Evolutionary conservation across 2,797 vertebrate species (phyloP).

Genomic region (Bucorvus abyssinicus): DNA sequence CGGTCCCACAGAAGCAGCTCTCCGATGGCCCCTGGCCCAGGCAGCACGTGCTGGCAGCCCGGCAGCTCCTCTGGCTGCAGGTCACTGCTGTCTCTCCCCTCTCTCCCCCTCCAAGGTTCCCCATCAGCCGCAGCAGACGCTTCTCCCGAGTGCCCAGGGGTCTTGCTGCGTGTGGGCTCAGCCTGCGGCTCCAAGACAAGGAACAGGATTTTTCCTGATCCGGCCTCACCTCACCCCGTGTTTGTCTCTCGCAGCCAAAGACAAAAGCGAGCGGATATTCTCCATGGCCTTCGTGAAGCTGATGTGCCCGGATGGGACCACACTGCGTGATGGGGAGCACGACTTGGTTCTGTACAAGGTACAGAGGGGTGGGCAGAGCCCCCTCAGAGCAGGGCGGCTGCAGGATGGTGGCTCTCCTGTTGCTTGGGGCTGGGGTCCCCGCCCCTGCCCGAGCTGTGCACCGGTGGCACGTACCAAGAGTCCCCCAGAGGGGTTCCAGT

Average conservation of each 20-base stretch:
- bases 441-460: fast-evolving
- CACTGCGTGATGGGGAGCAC: conserved; percentile 51
- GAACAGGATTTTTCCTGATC: background rate
- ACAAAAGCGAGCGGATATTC: conserved; percentile 54
- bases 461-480: background rate
- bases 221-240: fast-evolving
- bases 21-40: background rate
- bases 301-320: conserved; percentile 55
- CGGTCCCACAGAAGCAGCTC: background rate
- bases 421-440: fast-evolving
- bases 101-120: background rate
- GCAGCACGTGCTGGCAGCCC: too few relatives aligned
- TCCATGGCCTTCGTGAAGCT: conserved; percentile 65
- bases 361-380: background rate
- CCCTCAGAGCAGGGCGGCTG: background rate
- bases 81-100: background rate
- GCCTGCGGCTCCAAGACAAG: background rate
- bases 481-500: background rate
- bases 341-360: conserved; percentile 67
- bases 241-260: conserved; percentile 32
- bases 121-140: fast-evolving
- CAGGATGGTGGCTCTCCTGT: background rate
- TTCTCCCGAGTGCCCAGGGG: background rate
- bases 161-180: fast-evolving
- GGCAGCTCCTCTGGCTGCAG: background rate